Percentiles rank a stretch among this genome's conserved stretches.
Evolutionary conservation across 2,797 vertebrate species (phyloP).

Genomic region (Heliangelus exortis): DNA sequence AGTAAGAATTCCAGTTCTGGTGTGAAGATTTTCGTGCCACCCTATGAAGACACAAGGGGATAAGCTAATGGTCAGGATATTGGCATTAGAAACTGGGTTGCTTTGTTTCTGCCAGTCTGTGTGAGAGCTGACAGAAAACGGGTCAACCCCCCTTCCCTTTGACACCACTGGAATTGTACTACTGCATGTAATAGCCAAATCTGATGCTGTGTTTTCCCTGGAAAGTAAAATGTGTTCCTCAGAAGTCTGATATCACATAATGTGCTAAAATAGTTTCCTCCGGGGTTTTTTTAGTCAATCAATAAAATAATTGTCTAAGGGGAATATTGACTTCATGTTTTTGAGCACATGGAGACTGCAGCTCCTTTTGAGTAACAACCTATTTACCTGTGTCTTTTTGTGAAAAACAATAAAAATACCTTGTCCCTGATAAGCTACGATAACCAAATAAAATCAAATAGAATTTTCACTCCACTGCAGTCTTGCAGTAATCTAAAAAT

Average conservation of each 20-base stretch:
- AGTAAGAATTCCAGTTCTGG: background rate
- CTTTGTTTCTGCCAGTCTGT: background rate
- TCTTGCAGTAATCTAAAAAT: background rate
- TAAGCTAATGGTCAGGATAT: background rate
- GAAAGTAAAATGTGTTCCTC: background rate
- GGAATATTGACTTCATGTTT: background rate
- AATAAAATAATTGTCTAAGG: background rate
- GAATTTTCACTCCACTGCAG: background rate
- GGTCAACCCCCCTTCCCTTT: background rate
- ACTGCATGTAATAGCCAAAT: background rate
- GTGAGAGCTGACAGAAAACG: background rate
- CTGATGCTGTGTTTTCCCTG: background rate
- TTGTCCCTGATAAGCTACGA: background rate
- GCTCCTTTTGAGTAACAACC: background rate
- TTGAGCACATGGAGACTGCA: background rate
- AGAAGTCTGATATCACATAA: background rate
- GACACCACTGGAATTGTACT: background rate
- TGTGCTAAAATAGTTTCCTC: background rate
- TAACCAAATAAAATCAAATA: background rate
- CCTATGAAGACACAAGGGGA: background rate
- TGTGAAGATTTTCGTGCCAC: background rate
- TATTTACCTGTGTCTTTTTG: background rate
- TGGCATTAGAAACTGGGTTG: accelerated
- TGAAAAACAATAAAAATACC: background rate
- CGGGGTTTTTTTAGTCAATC: slow-evolving; percentile 4